A percentile compares a stretch with the other conserved stretches of the same genome.
These are phyloP conservation scores for Garra rufa DNA, from an alignment of 2,113 vertebrate species.

Conservation along the genomic window DNA sequence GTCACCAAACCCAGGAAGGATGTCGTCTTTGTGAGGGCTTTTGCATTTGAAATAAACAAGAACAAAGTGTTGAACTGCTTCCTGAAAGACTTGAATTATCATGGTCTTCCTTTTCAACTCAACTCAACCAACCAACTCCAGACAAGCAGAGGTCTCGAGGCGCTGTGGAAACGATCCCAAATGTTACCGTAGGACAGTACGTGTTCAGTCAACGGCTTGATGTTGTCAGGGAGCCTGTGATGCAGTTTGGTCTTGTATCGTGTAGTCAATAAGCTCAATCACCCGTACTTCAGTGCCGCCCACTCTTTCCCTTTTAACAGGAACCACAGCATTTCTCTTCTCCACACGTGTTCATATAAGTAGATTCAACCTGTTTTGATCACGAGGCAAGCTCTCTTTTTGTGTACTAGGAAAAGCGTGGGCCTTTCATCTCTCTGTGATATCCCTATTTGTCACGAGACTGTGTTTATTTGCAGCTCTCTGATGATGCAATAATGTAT, in stretches of 20 bases:
- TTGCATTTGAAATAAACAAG: slow-evolving; percentile 24
- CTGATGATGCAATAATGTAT: slow-evolving; percentile 94
- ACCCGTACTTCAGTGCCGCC: slow-evolving; percentile 73
- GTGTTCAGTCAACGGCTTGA: slow-evolving; percentile 68
- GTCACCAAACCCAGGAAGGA: slow-evolving; percentile 32
- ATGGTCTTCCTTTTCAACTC: slow-evolving; percentile 63
- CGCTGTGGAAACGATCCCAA: slow-evolving; percentile 31
- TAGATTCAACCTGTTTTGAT: slow-evolving; percentile 72
- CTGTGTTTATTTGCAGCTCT: slow-evolving; percentile 81
- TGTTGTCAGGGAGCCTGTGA: slow-evolving; percentile 79
- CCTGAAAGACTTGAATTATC: slow-evolving; percentile 71
- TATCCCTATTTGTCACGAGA: slow-evolving; percentile 77
- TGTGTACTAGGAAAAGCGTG: slow-evolving; percentile 71
- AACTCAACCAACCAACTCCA: slow-evolving; percentile 52
- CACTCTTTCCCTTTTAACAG: slow-evolving; percentile 55
- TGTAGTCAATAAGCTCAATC: slow-evolving; percentile 79
- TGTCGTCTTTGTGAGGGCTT: slow-evolving; percentile 21
- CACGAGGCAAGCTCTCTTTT: slow-evolving; percentile 61
- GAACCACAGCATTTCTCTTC: slow-evolving; percentile 9
- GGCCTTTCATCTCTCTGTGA: slow-evolving; percentile 67
- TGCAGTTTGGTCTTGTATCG: slow-evolving; percentile 80
- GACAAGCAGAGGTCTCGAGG: slow-evolving; percentile 8
- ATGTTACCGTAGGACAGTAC: slow-evolving; percentile 39
- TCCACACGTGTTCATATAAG: slow-evolving; percentile 52
- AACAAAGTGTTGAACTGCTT: slow-evolving; percentile 56